A percentile compares a stretch with the other conserved stretches of the same genome.
phyloP scores from a whole-genome alignment of 2,797 vertebrate species.

The Varecia variegata region DNA sequence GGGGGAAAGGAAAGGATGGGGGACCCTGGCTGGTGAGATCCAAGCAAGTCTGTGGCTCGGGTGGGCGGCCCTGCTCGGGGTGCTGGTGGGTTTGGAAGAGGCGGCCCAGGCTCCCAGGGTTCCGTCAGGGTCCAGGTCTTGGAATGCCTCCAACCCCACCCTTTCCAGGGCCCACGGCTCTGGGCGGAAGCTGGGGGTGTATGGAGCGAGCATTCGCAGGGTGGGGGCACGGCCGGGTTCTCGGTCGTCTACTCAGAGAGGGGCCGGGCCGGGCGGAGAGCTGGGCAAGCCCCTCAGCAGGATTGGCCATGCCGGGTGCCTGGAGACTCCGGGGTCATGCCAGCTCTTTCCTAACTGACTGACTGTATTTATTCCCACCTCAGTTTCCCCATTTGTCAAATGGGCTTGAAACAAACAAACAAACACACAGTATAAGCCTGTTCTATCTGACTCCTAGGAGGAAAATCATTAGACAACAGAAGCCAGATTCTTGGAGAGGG shows the following conservation, averaged over 20 bases:
- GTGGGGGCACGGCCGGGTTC: not conserved
- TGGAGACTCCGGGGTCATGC: not conserved
- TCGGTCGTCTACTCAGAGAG: not conserved
- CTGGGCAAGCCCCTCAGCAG: fast-evolving
- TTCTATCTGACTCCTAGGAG: not conserved
- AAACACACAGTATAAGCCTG: not conserved
- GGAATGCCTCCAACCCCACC: not conserved
- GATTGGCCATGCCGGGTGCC: not conserved
- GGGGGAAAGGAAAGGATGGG: no score
- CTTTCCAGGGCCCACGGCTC: not conserved
- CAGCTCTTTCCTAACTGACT: not conserved
- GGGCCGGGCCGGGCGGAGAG: not conserved
- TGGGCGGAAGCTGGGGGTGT: not conserved
- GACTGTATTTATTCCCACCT: not conserved
- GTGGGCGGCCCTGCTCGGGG: fast-evolving
- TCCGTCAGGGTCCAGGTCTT: not conserved
- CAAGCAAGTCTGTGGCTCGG: not conserved
- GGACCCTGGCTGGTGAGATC: not conserved
- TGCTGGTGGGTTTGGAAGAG: not conserved
- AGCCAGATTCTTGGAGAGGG: not conserved
- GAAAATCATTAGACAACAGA: not conserved
- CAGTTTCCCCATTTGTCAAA: not conserved
- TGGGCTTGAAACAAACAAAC: not conserved
- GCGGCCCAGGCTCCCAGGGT: not conserved
- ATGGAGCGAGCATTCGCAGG: not conserved